Evolutionary conservation across 2,113 vertebrate genomes (phyloP).

Genomic region (Heterotilapia buettikoferi): DNA sequence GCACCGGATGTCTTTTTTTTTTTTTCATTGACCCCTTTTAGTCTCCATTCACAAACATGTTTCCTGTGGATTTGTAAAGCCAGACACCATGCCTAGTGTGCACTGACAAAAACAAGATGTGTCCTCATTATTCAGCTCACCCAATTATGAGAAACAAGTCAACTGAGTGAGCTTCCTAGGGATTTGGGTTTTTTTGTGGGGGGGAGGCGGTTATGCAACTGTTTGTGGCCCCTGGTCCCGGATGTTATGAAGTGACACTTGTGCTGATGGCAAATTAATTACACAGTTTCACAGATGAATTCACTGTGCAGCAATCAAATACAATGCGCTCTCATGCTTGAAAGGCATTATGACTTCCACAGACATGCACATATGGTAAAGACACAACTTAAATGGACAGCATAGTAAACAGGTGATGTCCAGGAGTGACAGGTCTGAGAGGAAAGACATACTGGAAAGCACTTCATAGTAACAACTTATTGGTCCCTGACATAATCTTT

Average conservation of each 20-base stretch:
- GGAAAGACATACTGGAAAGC: background rate
- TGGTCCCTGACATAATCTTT: background rate
- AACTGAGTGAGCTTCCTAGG: slow-evolving; percentile 12
- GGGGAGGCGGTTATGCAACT: slow-evolving; percentile 33
- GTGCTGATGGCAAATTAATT: slow-evolving; percentile 41
- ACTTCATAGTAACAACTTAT: background rate
- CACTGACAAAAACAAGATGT: slow-evolving; percentile 9
- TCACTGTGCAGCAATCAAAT: slow-evolving; percentile 14
- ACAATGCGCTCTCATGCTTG: slow-evolving; percentile 5
- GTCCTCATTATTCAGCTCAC: slow-evolving; percentile 28
- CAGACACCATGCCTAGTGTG: background rate
- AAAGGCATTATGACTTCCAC: background rate
- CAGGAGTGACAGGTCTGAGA: background rate
- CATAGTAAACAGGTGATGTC: background rate
- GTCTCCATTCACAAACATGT: background rate
- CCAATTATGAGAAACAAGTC: slow-evolving; percentile 31
- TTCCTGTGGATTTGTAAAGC: slow-evolving; percentile 10
- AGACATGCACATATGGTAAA: background rate
- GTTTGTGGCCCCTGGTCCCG: slow-evolving; percentile 29
- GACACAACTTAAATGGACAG: background rate
- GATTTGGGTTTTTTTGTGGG: background rate
- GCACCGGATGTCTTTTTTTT: background rate
- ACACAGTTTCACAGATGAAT: slow-evolving; percentile 57
- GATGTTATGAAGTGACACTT: slow-evolving; percentile 52
- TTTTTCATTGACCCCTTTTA: background rate